Base-by-base conservation (phyloP, 30 jellyfish, hydroid and myxozoan species). In the Cassiopea andromeda region DNA sequence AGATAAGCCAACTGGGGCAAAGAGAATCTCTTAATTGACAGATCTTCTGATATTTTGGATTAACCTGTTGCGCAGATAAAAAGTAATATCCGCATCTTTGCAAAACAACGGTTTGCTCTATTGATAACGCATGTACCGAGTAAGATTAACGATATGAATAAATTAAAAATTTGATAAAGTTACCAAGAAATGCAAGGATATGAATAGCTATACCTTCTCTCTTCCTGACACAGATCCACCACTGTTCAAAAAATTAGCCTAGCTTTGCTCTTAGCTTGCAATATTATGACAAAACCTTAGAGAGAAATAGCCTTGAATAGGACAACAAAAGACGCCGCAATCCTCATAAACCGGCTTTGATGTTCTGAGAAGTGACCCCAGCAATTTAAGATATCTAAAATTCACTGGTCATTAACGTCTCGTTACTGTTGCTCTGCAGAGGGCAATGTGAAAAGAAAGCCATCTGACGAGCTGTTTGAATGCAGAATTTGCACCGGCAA, bases 401-500 rank as follows among this genome's bases (percentile, higher is more conserved):
- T 64, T 16, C 73, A 2, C 73, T 64, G 43, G 73, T 64, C 43
- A 64, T 64, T 17, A 64, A 64, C 27, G 73, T 64, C 73, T 64
- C 43, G 73, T 64, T 64, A 64, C 73, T 64, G 73, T 64, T 9
- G 8, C 73, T 17, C 8, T 27, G 73, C 73, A 64, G 5, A 64
- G 19, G 73, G 27, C 43, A 64, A 64, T 64, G 73, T 64, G 73
- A 64, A 4, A 58, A 13, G 73, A 64, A 64, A 64, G 15, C 27
- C 15, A 5, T 17, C 73, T 64, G 73, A 64, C 73, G 73, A 70
- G 10, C 17, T 70, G 54, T 19, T 70, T 70, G 79, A 43, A 14
- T 70, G 79, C 73, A 64, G 27, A 70, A 70, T 70, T 18, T 43
- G 79, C 79, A 19, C 79, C 38, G 49, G 79, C 79, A 43, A 70